phyloP scores from a whole-genome alignment of 2,113 vertebrate genomes.

The Phylloscopus trochilus region DNA sequence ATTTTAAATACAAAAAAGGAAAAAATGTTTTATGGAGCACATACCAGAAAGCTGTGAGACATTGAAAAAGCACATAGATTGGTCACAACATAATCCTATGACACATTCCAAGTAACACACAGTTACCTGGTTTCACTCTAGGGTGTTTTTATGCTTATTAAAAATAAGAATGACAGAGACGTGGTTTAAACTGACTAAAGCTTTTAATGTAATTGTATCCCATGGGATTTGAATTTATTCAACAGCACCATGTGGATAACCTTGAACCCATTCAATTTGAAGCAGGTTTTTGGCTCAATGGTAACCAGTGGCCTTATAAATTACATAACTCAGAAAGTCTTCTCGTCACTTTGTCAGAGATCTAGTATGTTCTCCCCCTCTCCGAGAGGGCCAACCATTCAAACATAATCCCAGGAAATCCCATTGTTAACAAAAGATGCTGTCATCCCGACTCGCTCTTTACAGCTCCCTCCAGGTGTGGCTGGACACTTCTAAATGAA shows the following conservation, averaged over 20 bases:
- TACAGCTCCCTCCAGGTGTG: neutral
- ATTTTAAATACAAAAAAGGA: neutral
- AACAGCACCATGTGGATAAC: neutral
- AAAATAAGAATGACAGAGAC: neutral
- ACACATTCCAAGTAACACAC: neutral
- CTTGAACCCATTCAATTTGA: neutral
- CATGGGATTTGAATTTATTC: neutral
- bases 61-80: neutral
- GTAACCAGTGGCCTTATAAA: neutral
- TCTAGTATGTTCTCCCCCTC: neutral
- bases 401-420: slow-evolving; percentile 54
- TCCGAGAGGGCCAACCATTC: neutral
- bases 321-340: neutral
- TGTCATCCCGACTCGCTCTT: neutral
- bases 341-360: neutral
- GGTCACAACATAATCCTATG: neutral
- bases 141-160: neutral
- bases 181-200: neutral
- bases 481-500: neutral
- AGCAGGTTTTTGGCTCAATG: neutral
- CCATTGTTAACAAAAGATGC: slow-evolving; percentile 17
- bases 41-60: neutral
- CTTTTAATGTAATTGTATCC: neutral
- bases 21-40: neutral
- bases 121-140: neutral